Percentiles rank a stretch among this genome's conserved stretches.
Evolutionary conservation across 2,113 vertebrate genomes (phyloP).

Genomic region (Donacobius atricapilla): DNA sequence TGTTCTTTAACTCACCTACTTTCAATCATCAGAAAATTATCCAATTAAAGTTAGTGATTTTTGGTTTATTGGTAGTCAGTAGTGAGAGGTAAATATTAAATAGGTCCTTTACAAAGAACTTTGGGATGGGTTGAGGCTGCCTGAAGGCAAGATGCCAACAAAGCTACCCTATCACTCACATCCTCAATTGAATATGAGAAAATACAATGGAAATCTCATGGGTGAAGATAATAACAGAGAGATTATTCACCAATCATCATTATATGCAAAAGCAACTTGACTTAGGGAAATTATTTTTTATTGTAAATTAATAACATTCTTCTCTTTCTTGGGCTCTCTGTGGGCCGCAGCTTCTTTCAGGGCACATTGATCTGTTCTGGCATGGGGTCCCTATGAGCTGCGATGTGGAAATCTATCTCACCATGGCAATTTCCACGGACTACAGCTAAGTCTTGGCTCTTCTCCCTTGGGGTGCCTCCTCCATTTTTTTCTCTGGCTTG

Average conservation of each 20-base stretch:
- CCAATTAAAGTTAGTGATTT: not conserved
- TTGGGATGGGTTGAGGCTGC: not conserved
- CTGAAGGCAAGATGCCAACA: not conserved
- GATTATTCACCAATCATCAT: not conserved
- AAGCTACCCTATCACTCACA: not conserved
- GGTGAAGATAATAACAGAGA: not conserved
- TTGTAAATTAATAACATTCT: not conserved
- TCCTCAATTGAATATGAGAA: not conserved
- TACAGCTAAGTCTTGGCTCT: not conserved
- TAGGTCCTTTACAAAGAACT: not conserved
- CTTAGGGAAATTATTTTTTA: not conserved
- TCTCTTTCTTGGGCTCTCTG: accelerated
- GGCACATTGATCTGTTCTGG: too few relatives aligned
- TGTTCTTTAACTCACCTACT: not conserved
- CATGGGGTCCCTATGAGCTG: not conserved
- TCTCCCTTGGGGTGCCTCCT: not conserved
- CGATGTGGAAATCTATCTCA: not conserved
- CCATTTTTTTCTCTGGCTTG: not conserved
- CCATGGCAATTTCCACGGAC: too few relatives aligned
- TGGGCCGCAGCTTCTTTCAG: not conserved
- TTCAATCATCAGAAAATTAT: not conserved
- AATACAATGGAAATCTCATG: not conserved
- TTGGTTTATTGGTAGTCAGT: not conserved
- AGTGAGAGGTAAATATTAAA: not conserved
- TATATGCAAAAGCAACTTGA: not conserved